Conservation (phyloP, 1,140 invertebrate genomes). For the Pantala flavescens region DNA sequence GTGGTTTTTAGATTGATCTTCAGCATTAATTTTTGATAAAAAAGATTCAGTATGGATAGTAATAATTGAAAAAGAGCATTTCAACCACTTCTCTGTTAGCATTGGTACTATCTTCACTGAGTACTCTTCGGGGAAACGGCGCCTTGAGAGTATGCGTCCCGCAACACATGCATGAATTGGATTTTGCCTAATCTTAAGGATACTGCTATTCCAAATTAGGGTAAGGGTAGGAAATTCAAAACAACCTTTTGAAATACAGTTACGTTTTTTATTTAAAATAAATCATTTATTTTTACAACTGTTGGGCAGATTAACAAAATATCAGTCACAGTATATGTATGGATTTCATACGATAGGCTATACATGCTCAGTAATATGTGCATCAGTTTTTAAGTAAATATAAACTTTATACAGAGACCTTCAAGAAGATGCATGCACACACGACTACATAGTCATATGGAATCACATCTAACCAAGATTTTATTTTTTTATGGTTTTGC, state of each 20-base stretch:
- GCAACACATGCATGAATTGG: no score
- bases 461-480: background rate
- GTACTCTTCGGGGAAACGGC: no score
- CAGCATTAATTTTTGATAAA: no score
- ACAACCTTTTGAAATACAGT: background rate
- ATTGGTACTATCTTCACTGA: no score
- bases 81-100: no score
- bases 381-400: background rate
- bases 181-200: no score
- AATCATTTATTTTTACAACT: slow-evolving; percentile 11
- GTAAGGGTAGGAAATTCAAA: background rate
- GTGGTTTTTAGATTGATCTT: no score
- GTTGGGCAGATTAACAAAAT: slow-evolving; percentile 9
- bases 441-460: background rate
- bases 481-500: background rate
- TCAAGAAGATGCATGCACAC: background rate
- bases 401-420: slow-evolving; percentile 3
- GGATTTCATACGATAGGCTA: slow-evolving; percentile 9
- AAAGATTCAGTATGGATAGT: no score
- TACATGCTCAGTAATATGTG: background rate
- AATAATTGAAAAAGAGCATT: no score
- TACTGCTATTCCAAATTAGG: no score
- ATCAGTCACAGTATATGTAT: slow-evolving; percentile 10
- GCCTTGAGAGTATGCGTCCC: no score
- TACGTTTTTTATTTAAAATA: slow-evolving; percentile 9